phyloP scores from a whole-genome alignment of 2,797 vertebrate species.

The Ptychobarbus kaznakovi region DNA sequence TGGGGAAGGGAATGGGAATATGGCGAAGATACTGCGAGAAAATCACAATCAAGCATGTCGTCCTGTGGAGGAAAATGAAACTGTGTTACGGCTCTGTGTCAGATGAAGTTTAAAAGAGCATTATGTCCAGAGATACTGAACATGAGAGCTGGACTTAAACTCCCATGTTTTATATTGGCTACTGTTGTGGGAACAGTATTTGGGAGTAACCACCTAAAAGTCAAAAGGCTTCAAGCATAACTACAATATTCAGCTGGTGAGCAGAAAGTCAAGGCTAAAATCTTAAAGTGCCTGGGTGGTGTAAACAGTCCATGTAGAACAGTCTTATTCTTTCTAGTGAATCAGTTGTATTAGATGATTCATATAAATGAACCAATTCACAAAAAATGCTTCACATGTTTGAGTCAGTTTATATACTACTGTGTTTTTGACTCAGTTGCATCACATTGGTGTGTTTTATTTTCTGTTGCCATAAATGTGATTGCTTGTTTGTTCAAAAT shows the following conservation, averaged over 20 bases:
- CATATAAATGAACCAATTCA: not conserved
- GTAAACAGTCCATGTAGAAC: not conserved
- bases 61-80: slow-evolving; percentile 76
- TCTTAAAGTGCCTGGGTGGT: not conserved
- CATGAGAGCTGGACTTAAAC: no score
- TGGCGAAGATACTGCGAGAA: slow-evolving; percentile 97
- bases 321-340: not conserved
- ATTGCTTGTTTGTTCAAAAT: not conserved
- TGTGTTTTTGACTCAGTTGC: not conserved
- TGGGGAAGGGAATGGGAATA: slow-evolving; percentile 81
- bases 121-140: not conserved
- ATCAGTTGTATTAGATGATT: not conserved
- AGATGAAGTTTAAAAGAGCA: not conserved
- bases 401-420: not conserved
- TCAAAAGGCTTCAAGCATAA: not conserved
- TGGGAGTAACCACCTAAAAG: not conserved
- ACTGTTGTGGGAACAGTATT: not conserved
- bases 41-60: slow-evolving; percentile 87
- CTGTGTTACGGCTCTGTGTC: slow-evolving; percentile 16
- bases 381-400: not conserved
- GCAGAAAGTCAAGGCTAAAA: not conserved
- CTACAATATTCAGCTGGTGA: not conserved
- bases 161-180: no score
- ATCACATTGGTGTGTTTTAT: not conserved
- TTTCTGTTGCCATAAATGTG: not conserved